Percentiles rank a stretch among this genome's conserved stretches.
These are phyloP conservation scores for Morelia viridis DNA, from an alignment of 2,797 vertebrate genomes.

Conservation along the genomic window DNA sequence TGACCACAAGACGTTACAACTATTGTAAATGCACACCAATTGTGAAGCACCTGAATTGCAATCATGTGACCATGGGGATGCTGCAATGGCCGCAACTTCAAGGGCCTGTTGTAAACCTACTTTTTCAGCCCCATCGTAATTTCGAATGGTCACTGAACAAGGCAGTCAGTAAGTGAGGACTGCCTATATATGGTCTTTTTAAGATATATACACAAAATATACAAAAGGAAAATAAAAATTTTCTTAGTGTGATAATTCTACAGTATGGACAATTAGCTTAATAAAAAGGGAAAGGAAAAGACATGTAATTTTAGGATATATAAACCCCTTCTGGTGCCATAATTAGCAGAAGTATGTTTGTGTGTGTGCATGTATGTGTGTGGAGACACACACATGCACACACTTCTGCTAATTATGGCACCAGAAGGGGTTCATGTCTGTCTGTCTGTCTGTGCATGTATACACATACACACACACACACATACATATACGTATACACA, in stretches of 20 bases:
- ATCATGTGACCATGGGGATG: background rate
- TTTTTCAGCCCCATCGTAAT: background rate
- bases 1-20: background rate
- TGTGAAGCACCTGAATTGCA: background rate
- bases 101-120: background rate
- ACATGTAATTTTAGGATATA: background rate
- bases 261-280: constrained; percentile 1
- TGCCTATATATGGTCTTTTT: background rate
- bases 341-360: background rate
- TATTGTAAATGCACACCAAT: background rate
- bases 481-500: background rate
- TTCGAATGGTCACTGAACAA: background rate
- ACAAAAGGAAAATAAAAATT: background rate
- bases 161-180: background rate
- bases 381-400: background rate
- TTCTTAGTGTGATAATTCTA: background rate
- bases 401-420: background rate
- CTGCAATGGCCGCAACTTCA: background rate
- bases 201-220: background rate
- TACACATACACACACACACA: background rate
- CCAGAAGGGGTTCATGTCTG: background rate
- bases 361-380: background rate
- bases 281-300: background rate
- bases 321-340: background rate
- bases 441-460: too few relatives aligned